Evolutionary conservation across 2,888 invertebrate genomes (phyloP), one percentile per base, ranked within the genome.

Genomic region (Acanthoscelides obtectus): DNA sequence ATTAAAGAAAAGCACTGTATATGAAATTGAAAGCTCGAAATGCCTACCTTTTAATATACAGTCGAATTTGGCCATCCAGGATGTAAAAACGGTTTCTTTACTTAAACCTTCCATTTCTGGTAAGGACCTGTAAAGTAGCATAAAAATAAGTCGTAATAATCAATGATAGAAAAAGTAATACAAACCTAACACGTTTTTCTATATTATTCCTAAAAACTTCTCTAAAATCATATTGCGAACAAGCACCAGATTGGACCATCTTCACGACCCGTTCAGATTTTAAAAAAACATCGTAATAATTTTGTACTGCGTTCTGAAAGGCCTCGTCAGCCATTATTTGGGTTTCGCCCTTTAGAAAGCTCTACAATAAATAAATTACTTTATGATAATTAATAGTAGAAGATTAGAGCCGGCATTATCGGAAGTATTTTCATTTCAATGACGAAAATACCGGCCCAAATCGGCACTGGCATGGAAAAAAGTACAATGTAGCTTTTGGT

Each of bases 61-160:
- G 88, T 99, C 99, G 86, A 98, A 99, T 87, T 98, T 99, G 72
- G 98, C 97, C 92, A 99, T 94, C 99, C 99, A 99, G 67, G 98
- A 98, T 76, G 97, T 97, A 77, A 99, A 89, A 66, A 99, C 99
- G 67, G 98, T 99, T 87, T 99, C 99, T 88, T 99, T 99, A 87
- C 97, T 98, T 80, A 99, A 88, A 77, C 99, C 99, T 87, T 99
- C 99, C 84, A 99, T 99, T 90, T 99, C 99, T 77, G 99, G 99
- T 83, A 99, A 90, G 83, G 97, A 97, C 87, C 97, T 93, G 84
- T 67, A 84, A 66, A 22, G n/a, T 6, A 66, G 6, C 6, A 66
- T 20, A 12, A n/a, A 21, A 68, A 45, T 67, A 6, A 5, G 19
- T 21, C 21, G 20, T 67, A 22, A 4, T 68, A 25, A n/a, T 64